Percentiles rank a stretch among this genome's conserved stretches.
Conservation (phyloP, 2,888 invertebrate genomes). For the Polydrusus cervinus region DNA sequence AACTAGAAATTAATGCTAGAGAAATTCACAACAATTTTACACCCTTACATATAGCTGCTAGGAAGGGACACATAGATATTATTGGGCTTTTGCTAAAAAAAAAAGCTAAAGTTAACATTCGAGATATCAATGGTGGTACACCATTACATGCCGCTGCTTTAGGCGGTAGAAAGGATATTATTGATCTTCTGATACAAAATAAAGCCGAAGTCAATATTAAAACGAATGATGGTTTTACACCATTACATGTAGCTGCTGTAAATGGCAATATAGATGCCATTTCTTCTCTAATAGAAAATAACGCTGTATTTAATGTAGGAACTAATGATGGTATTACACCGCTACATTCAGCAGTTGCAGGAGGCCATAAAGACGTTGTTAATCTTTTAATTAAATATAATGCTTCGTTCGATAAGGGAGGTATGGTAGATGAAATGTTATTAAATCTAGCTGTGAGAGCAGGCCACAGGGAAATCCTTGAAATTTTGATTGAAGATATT, state of each 20-base stretch:
- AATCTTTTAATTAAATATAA: background rate
- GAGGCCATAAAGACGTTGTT: background rate
- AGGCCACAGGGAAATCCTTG: background rate
- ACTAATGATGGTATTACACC: no score
- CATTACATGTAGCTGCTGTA: slow-evolving; percentile 72
- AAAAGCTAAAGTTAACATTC: slow-evolving; percentile 72
- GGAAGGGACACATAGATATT: slow-evolving; percentile 62
- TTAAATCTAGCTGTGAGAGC: slow-evolving; percentile 74
- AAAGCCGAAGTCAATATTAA: slow-evolving; percentile 42
- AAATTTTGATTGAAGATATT: background rate
- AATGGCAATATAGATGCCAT: slow-evolving; percentile 64
- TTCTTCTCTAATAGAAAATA: background rate
- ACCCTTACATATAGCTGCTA: slow-evolving; percentile 60
- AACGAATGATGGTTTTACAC: background rate
- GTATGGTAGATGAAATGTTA: slow-evolving; percentile 62
- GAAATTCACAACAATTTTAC: slow-evolving; percentile 43
- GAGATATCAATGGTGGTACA: slow-evolving; percentile 24
- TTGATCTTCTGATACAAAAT: slow-evolving; percentile 47
- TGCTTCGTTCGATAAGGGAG: slow-evolving; percentile 26
- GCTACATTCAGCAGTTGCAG: background rate
- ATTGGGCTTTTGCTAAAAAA: slow-evolving; percentile 70
- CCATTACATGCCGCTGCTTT: slow-evolving; percentile 36
- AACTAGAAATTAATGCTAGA: slow-evolving; percentile 8
- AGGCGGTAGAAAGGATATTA: slow-evolving; percentile 47
- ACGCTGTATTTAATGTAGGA: background rate